Percentiles rank a stretch among this genome's conserved stretches.
phyloP scores from a whole-genome alignment of 2,113 vertebrate species.

The Malurus elegans region DNA sequence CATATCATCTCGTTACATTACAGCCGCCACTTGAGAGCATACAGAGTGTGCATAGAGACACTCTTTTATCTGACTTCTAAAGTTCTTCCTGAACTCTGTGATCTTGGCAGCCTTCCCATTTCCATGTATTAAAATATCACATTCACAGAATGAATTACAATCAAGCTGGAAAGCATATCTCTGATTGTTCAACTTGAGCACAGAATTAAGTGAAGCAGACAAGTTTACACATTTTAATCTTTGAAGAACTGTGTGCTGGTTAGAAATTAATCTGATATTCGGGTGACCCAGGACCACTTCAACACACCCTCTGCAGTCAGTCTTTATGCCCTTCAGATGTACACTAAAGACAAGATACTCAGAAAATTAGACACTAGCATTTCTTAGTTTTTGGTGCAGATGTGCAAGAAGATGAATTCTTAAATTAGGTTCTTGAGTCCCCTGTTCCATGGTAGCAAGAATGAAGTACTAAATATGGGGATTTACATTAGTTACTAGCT shows the following conservation, averaged over 20 bases:
- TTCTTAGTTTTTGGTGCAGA: not conserved
- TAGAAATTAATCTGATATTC: constrained; percentile 30
- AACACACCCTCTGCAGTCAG: not conserved
- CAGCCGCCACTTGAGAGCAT: not conserved
- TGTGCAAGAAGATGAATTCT: not conserved
- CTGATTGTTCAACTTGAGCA: not conserved
- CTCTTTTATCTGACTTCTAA: constrained; percentile 39
- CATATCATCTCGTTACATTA: not conserved
- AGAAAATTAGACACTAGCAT: not conserved
- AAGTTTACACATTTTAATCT: constrained; percentile 25
- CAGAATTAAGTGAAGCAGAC: constrained; percentile 16
- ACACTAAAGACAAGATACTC: not conserved
- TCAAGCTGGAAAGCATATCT: constrained; percentile 1
- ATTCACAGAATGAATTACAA: constrained; percentile 36
- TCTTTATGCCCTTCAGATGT: not conserved
- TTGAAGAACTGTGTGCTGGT: not conserved
- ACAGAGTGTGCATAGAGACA: not conserved
- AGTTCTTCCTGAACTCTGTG: constrained; percentile 33
- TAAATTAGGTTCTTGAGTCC: not conserved
- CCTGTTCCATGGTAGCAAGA: not conserved
- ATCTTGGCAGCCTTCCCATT: constrained; percentile 35
- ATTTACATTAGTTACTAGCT: not conserved
- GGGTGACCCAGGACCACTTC: not conserved
- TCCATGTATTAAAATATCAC: constrained; percentile 21
- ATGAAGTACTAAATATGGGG: not conserved